Conservation (phyloP, 2,888 invertebrate species). For the Tolmerus cingulatus region DNA sequence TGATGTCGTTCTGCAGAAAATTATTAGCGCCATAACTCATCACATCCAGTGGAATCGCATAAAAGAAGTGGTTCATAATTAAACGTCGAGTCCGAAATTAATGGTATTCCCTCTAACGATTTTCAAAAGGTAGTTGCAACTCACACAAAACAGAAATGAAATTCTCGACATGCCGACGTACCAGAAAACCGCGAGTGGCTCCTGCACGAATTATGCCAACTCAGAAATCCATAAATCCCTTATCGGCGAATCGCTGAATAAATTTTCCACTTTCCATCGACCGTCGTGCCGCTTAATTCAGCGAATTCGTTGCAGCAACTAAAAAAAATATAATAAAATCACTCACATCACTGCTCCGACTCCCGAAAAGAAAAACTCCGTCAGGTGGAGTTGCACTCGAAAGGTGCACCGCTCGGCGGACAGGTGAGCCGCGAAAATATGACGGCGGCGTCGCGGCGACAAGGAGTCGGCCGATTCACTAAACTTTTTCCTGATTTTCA, state of each 20-base stretch:
- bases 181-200: background rate
- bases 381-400: background rate
- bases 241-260: conserved; percentile 15
- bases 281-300: background rate
- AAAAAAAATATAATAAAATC: background rate
- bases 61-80: background rate
- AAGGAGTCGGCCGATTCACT: background rate
- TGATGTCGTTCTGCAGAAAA: background rate
- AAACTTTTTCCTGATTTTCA: conserved; percentile 12
- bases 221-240: conserved; percentile 8
- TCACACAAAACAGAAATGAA: background rate
- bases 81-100: background rate
- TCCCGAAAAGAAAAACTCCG: background rate
- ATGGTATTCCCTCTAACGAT: background rate
- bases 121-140: background rate
- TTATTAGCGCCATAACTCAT: background rate
- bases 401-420: background rate
- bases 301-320: background rate
- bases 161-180: background rate
- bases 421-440: background rate
- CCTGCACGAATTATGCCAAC: background rate
- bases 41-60: background rate
- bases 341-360: conserved; percentile 17
- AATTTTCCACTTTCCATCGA: conserved; percentile 31
- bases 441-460: background rate